phyloP scores from a whole-genome alignment of 2,888 invertebrate genomes.

The Apotomis betuletana region DNA sequence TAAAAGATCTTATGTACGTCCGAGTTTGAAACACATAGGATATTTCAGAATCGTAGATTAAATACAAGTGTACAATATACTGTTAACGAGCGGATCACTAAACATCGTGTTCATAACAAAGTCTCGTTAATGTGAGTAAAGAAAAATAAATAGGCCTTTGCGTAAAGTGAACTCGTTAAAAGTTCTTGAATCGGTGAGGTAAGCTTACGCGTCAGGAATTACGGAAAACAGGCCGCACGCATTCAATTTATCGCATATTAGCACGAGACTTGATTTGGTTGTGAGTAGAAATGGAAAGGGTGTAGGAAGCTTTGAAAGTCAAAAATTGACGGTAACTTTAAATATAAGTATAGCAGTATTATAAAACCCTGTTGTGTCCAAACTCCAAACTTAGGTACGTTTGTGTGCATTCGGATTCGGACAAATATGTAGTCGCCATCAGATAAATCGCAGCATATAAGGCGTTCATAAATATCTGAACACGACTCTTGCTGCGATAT shows the following conservation, averaged over 20 bases:
- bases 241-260: slow-evolving; percentile 1
- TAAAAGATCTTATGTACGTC: slow-evolving; percentile 11
- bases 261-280: slow-evolving; percentile 7
- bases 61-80: slow-evolving; percentile 26
- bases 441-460: too few relatives aligned
- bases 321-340: background rate
- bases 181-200: background rate
- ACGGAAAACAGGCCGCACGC: background rate
- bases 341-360: background rate
- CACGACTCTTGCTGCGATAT: too few relatives aligned
- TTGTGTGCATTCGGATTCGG: too few relatives aligned
- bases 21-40: slow-evolving; percentile 2
- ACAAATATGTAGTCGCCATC: too few relatives aligned
- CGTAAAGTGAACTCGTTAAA: slow-evolving; percentile 19
- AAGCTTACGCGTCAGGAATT: slow-evolving; percentile 3
- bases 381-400: too few relatives aligned
- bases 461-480: too few relatives aligned
- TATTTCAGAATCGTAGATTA: background rate
- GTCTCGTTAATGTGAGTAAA: slow-evolving; percentile 22
- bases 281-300: background rate
- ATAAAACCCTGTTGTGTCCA: too few relatives aligned
- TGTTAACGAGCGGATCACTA: slow-evolving; percentile 38
- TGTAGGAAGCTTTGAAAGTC: background rate
- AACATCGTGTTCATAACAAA: slow-evolving; percentile 28
- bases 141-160: slow-evolving; percentile 28